These are phyloP conservation scores for sheep (Ovis aries) DNA, from an alignment of 2,113 vertebrate genomes.

Conservation along the genomic window ARS-UI_Ramb_v3.0 NC_056080.1:100834001-100834500, in stretches of 20 bases:
- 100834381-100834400: not conserved
- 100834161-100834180: not conserved
- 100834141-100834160: not conserved
- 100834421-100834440: not conserved
- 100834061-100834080: not conserved
- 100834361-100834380: not conserved
- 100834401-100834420: not conserved
- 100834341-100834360: not conserved
- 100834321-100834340: not conserved
- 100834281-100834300: not conserved
- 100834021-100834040: not conserved
- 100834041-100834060: not conserved
- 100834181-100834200: not conserved
- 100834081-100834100: not conserved
- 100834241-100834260: not conserved
- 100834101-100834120: not conserved
- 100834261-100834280: not conserved
- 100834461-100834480: not conserved
- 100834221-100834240: not conserved
- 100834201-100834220: not conserved
- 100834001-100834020: not conserved
- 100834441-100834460: not conserved
- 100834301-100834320: not conserved
- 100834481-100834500: not conserved
- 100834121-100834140: not conserved